Evolutionary conservation across 2,113 vertebrate genomes (phyloP).

Genomic region (Dasyurus viverrinus): DNA sequence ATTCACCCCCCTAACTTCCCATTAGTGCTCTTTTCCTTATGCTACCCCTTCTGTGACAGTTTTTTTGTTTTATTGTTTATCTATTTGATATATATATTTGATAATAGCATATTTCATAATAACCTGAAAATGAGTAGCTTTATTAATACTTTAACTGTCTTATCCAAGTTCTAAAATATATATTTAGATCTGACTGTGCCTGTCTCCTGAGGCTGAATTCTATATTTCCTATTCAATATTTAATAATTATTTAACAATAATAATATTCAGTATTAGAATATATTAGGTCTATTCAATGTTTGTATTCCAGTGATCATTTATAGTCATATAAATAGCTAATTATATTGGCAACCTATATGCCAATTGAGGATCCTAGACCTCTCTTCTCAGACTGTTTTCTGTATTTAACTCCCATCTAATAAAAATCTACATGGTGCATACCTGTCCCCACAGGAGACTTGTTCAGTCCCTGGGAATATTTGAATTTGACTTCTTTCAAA

Average conservation of each 20-base stretch:
- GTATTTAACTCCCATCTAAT: not conserved
- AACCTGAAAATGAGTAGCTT: conserved; percentile 36
- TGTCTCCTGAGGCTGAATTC: conserved; percentile 27
- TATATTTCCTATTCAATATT: conserved; percentile 23
- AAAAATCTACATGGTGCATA: not conserved
- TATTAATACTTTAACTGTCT: conserved; percentile 3
- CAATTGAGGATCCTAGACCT: not conserved
- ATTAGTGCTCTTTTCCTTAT: not conserved
- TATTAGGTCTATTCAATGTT: not conserved
- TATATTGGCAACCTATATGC: not conserved
- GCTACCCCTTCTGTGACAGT: not conserved
- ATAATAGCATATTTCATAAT: not conserved
- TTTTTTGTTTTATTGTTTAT: conserved; percentile 34
- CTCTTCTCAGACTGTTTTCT: not conserved
- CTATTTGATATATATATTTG: conserved; percentile 31
- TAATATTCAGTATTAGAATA: conserved; percentile 4
- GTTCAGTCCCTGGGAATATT: not conserved
- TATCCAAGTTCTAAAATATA: not conserved
- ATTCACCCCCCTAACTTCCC: not conserved
- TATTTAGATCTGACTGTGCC: conserved; percentile 29
- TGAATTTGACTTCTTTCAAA: not conserved
- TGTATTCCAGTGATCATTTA: not conserved
- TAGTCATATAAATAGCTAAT: not conserved
- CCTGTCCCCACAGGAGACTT: not conserved
- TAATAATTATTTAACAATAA: not conserved